Base-by-base conservation (phyloP, 1,140 invertebrate genomes). In the Polyergus mexicanus region DNA sequence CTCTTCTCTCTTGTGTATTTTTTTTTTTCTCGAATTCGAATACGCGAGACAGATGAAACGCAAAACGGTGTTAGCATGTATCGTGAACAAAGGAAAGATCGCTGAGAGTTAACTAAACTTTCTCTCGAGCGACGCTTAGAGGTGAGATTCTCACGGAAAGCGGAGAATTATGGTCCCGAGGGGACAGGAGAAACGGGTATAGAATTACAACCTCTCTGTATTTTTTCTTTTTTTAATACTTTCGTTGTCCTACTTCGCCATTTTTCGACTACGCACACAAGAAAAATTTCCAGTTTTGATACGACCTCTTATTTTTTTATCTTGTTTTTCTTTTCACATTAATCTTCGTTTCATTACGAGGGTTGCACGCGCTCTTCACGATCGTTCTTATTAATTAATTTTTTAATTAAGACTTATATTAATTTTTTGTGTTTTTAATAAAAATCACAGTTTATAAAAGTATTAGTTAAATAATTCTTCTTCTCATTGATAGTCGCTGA, bases 151-250 rank as follows among this genome's bases (percentile, higher is more conserved):
- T 41, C 78, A 25, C 19, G 54, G 54, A 72, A 71, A 71, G 78
- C 44, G 7, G 7, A 60, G 54, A 81, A 58, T 72, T 81, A 81
- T 41, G 11, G 19, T 35, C 51, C 3, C 78, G 6, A n/a, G 19
- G 10, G 78, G 10, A 58, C 16, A n/a, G 1, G 32, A 71, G 66
- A 44, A 58, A 58, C 68, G 38, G 16, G 7, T 6, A 44, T 13
- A 8, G 19, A 81, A 81, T 81, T 81, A 72, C 66, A 72, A 72
- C 1, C 28, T 3, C 25, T 41, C 32, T 72, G 58, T 66, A 38
- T 60, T 81, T 44, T 58, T 66, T 81, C 72, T 80, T 38, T 51
- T 77, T 51, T 81, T 60, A 78, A 44, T 38, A 44, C 4, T 81
- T 44, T 16, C n/a, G 13, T 41, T 1, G 41, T 25, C 7, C 8